These are phyloP conservation scores for Strix aluco DNA, from an alignment of 2,113 vertebrate genomes.

Conservation along the genomic window DNA sequence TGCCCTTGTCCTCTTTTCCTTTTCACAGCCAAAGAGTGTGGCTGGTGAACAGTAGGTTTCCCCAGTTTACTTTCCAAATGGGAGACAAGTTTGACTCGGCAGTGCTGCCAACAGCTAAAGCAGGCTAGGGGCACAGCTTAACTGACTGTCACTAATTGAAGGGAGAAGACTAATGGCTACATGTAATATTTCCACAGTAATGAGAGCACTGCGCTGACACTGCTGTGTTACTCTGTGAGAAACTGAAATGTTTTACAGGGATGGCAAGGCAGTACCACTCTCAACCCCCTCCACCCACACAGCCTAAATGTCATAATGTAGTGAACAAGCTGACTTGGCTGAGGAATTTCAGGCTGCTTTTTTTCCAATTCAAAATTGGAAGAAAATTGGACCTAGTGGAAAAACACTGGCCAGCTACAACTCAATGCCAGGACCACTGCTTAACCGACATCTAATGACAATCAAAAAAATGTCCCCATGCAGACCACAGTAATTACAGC, in stretches of 20 bases:
- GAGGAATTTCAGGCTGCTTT: constrained; percentile 17
- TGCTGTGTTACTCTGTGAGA: constrained; percentile 15
- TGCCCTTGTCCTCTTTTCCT: background rate
- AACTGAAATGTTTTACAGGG: constrained; percentile 25
- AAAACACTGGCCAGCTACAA: constrained; percentile 14
- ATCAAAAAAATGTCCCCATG: background rate
- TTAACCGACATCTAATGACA: background rate
- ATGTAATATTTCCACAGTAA: constrained; percentile 8
- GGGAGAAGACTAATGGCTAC: constrained; percentile 28
- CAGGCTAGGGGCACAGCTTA: background rate
- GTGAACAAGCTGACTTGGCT: constrained; percentile 32
- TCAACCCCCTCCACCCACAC: background rate
- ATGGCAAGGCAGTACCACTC: background rate
- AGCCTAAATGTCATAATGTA: constrained; percentile 31
- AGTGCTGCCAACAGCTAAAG: background rate
- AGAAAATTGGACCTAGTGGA: background rate
- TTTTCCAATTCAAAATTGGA: constrained; percentile 30
- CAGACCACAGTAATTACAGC: background rate
- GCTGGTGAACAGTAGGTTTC: background rate
- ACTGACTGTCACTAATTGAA: constrained; percentile 39
- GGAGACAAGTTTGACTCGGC: background rate
- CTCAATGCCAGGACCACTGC: background rate
- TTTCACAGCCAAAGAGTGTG: background rate
- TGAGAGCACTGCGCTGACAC: constrained; percentile 3
- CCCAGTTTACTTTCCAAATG: constrained; percentile 4